phyloP scores from a whole-genome alignment of 2,113 vertebrate species.

The Anser cygnoides region DNA sequence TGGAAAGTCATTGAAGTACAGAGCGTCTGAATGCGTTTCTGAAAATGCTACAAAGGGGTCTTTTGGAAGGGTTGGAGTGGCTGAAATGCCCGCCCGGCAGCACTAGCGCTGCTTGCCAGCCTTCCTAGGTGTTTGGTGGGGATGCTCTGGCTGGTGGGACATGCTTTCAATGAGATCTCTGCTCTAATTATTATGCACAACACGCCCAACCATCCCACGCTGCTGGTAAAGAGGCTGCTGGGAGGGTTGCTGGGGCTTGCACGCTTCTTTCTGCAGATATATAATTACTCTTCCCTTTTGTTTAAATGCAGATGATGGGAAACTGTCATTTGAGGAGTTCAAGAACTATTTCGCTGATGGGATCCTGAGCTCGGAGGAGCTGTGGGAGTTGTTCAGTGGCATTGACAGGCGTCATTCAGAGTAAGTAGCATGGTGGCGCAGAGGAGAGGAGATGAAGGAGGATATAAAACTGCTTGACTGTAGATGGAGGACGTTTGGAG shows the following conservation, averaged over 20 bases:
- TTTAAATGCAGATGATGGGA: constrained; percentile 88
- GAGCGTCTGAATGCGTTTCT: accelerated
- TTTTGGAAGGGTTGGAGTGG: neutral
- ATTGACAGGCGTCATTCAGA: constrained; percentile 89
- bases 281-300: constrained; percentile 43
- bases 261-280: neutral
- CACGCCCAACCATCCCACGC: neutral
- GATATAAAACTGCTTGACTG: neutral
- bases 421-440: constrained; percentile 72
- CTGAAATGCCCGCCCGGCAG: neutral
- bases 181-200: neutral
- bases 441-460: neutral
- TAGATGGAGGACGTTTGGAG: neutral
- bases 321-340: constrained; percentile 97
- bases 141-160: neutral
- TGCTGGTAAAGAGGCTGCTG: neutral
- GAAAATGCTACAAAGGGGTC: accelerated
- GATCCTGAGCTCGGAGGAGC: constrained; percentile 89
- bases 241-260: neutral
- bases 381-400: constrained; percentile 90
- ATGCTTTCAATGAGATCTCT: accelerated
- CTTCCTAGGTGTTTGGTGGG: neutral
- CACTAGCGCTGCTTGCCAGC: neutral
- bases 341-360: constrained; percentile 94
- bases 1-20: neutral